phyloP scores from a whole-genome alignment of 2,797 vertebrate species.

The Vipera ursinii region DNA sequence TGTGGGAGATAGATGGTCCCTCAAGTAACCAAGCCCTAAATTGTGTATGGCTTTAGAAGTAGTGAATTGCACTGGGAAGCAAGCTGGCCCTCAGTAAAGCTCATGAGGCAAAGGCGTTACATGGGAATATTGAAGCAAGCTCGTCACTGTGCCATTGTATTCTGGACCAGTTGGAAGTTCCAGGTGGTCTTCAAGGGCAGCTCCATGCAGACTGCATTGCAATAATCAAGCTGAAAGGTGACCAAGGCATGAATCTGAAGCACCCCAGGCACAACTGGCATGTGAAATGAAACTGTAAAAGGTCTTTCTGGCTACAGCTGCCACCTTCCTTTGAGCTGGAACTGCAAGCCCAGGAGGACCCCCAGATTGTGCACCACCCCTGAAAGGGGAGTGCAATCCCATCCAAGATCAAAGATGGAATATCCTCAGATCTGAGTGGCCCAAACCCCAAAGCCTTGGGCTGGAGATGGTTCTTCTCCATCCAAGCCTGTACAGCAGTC shows the following conservation, averaged over 20 bases:
- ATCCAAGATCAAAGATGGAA: background rate
- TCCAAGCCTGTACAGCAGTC: background rate
- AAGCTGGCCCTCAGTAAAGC: background rate
- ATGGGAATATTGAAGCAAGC: background rate
- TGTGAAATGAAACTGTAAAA: background rate
- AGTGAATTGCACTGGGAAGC: background rate
- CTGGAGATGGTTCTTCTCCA: background rate
- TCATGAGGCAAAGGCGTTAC: background rate
- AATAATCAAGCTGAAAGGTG: background rate
- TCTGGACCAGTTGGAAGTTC: background rate
- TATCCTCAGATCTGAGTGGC: background rate
- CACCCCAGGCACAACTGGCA: background rate
- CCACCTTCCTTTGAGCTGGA: background rate
- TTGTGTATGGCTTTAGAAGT: background rate
- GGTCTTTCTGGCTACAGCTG: background rate
- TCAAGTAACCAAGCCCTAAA: background rate
- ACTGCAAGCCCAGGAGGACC: background rate
- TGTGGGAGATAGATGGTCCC: background rate
- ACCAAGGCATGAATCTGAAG: background rate
- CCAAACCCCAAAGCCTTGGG: background rate
- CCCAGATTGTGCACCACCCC: background rate
- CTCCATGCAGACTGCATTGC: background rate
- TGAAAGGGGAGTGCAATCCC: background rate
- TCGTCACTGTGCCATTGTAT: background rate
- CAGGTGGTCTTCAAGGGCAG: background rate